phyloP scores from a whole-genome alignment of 2,113 vertebrate genomes.

The Triplophysa tibetana region DNA sequence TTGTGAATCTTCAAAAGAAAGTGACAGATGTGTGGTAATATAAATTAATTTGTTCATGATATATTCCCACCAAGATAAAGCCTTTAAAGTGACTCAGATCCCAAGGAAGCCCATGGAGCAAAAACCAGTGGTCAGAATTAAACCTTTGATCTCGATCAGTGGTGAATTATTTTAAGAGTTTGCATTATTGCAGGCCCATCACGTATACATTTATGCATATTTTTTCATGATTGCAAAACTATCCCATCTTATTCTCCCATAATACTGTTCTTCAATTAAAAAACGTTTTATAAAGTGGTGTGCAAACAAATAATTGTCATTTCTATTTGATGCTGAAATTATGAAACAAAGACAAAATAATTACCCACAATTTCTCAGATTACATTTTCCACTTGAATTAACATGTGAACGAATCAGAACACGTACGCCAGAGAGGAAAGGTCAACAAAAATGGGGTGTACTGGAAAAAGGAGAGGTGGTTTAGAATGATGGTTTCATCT shows the following conservation, averaged over 20 bases:
- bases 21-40: constrained; percentile 67
- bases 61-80: constrained; percentile 47
- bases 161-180: constrained; percentile 3
- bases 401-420: constrained; percentile 48
- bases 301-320: background rate
- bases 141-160: constrained; percentile 19
- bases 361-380: constrained; percentile 57
- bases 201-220: background rate
- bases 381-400: constrained; percentile 55
- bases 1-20: constrained; percentile 57
- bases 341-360: constrained; percentile 47
- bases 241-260: background rate
- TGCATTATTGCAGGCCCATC: constrained; percentile 23
- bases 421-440: constrained; percentile 44
- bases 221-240: background rate
- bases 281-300: background rate
- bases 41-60: constrained; percentile 64
- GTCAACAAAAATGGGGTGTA: constrained; percentile 70
- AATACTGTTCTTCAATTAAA: background rate
- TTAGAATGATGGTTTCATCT: constrained; percentile 78
- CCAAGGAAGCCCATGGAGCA: constrained; percentile 16
- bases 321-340: background rate
- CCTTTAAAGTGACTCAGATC: constrained; percentile 19
- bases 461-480: constrained; percentile 76
- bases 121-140: constrained; percentile 19